phyloP scores from a whole-genome alignment of 2,797 vertebrate species.

The Rhincodon typus region DNA sequence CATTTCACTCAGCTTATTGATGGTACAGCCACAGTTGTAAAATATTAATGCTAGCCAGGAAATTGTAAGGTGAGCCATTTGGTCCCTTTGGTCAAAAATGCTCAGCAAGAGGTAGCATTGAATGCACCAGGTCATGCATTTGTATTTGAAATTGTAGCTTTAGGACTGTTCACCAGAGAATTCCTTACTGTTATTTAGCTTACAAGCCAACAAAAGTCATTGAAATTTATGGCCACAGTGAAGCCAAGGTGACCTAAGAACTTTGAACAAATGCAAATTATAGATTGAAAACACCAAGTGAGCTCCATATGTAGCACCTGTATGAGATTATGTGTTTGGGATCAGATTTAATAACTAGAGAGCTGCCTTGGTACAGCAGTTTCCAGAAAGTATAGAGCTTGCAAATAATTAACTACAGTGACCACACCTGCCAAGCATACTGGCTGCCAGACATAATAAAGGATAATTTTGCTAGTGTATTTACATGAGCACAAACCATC shows the following conservation, averaged over 20 bases:
- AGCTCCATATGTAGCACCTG: constrained; percentile 37
- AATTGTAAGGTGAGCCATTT: neutral
- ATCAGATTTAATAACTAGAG: neutral
- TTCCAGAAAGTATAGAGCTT: neutral
- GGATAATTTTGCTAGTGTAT: neutral
- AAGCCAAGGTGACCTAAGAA: constrained; percentile 18
- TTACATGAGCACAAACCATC: neutral
- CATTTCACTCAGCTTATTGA: constrained; percentile 29
- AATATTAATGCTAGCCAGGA: neutral
- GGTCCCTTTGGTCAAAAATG: constrained; percentile 24
- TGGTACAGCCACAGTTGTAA: neutral
- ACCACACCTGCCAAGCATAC: neutral
- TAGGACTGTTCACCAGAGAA: constrained; percentile 29
- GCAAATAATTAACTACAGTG: neutral
- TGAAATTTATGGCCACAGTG: constrained; percentile 36
- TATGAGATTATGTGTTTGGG: constrained; percentile 1
- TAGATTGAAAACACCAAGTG: neutral
- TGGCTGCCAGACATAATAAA: neutral
- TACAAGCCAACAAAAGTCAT: constrained; percentile 35
- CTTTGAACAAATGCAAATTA: constrained; percentile 33
- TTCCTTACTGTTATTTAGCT: constrained; percentile 37
- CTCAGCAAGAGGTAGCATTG: neutral
- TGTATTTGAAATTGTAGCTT: constrained; percentile 36
- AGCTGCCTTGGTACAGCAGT: neutral
- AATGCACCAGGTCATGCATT: constrained; percentile 21